Percentiles rank a stretch among this genome's conserved stretches.
Evolutionary conservation across 2,113 vertebrate species (phyloP).

Genomic region (Cervus canadensis): DNA sequence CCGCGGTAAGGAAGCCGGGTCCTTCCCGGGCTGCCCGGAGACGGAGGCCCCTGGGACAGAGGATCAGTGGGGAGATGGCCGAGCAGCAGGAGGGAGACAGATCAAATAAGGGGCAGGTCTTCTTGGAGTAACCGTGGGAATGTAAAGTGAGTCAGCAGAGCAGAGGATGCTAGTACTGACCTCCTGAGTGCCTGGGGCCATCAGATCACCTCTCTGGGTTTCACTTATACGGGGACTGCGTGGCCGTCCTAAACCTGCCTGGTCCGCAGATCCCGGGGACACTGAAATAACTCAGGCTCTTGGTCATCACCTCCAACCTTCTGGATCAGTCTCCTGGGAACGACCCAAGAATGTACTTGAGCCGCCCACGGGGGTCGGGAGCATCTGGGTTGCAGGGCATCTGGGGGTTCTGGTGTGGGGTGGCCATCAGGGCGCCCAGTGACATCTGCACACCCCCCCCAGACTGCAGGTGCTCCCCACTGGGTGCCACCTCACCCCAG

Average conservation of each 20-base stretch:
- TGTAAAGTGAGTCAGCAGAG: rapidly evolving
- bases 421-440: background rate
- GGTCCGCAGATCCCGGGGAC: background rate
- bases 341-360: background rate
- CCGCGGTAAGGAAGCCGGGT: slow-evolving; percentile 79
- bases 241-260: background rate
- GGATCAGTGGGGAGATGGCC: rapidly evolving
- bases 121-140: rapidly evolving
- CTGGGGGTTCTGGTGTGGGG: background rate
- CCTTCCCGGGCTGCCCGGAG: rapidly evolving
- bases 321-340: background rate
- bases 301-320: background rate
- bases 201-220: background rate
- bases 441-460: background rate
- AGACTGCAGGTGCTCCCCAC: slow-evolving; percentile 93
- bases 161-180: rapidly evolving
- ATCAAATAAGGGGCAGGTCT: rapidly evolving
- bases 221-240: rapidly evolving
- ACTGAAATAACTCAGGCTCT: background rate
- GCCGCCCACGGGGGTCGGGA: background rate
- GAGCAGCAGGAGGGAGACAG: rapidly evolving
- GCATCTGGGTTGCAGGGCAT: background rate
- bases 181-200: background rate
- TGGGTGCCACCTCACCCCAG: slow-evolving; percentile 88
- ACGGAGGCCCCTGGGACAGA: background rate